Evolutionary conservation across 1,140 invertebrate species (phyloP), one percentile per base, ranked within the genome.

Genomic region (Schlechtendalia chinensis): DNA sequence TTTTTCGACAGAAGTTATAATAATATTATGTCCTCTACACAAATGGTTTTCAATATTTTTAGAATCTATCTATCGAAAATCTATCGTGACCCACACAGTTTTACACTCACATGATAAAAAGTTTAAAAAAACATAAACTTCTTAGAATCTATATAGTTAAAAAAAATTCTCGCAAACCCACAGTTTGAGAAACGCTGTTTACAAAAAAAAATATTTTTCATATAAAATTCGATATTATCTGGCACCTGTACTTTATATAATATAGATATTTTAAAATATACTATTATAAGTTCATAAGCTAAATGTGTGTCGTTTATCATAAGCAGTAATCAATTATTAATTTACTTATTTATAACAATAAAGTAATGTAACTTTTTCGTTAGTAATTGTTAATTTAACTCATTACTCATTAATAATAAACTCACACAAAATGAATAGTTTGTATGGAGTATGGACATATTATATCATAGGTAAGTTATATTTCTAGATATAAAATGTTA

Each of bases 361-460:
- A 53, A 71, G 27, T n/a, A 69, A 69, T 22, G 27, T 29, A 29
- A 22, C 45, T 45, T 67, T 71, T 22, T 27, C 50, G 50, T 39
- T n/a, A 69, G 22, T 24, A 69, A 50, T 45, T 71, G 50, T 71
- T 50, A 50, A 27, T 69, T 50, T 69, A 10, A 24, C 39, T 71
- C 67, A 71, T 71, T 29, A 59, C 22, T 27, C 4, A 27, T 59
- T n/a, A 50, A 27, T 27, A 59, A n/a, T n/a, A n/a, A n/a, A n/a
- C n/a, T n/a, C n/a, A n/a, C n/a, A n/a, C n/a, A 50, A 53, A 53
- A 71, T 27, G 50, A 71, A 50, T 16, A 71, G 11, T 71, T 27
- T 50, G 50, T 71, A n/a, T n/a, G 3, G 1, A 67, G n/a, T 67
- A 67, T 67, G n/a, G 11, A 67, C n/a, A 56, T n/a, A 50, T 5